phyloP scores from a whole-genome alignment of 2,888 invertebrate genomes.

The Leptinotarsa peninsularis region DNA sequence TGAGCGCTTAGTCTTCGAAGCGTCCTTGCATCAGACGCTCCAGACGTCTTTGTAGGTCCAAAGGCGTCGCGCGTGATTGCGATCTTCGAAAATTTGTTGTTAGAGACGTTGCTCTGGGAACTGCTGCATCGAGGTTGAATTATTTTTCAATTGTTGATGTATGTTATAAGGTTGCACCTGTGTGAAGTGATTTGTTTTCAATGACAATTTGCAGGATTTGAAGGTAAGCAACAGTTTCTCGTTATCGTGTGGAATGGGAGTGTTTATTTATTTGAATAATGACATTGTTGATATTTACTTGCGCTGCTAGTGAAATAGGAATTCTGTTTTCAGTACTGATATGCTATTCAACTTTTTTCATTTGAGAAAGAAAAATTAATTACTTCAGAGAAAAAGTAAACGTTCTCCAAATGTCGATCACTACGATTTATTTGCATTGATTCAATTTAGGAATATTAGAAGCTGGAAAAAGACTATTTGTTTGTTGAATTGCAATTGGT shows the following conservation, averaged over 20 bases:
- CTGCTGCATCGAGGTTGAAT: slow-evolving; percentile 8
- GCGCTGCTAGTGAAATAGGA: not conserved
- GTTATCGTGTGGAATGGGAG: slow-evolving; percentile 34
- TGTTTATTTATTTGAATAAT: slow-evolving; percentile 41
- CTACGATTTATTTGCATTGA: too few relatives aligned
- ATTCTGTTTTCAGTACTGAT: not conserved
- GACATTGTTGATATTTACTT: slow-evolving; percentile 29
- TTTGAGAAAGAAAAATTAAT: too few relatives aligned
- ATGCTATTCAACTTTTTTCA: not conserved
- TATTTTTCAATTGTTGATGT: slow-evolving; percentile 18
- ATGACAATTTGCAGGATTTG: slow-evolving; percentile 32
- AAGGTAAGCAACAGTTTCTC: slow-evolving; percentile 45
- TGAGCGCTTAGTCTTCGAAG: slow-evolving; percentile 40
- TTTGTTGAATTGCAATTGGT: too few relatives aligned
- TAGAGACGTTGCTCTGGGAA: slow-evolving; percentile 27
- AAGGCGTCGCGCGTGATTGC: slow-evolving; percentile 37
- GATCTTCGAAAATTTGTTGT: slow-evolving; percentile 16
- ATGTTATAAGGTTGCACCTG: slow-evolving; percentile 22
- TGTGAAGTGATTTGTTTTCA: slow-evolving; percentile 31
- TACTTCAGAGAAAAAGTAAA: too few relatives aligned
- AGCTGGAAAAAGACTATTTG: too few relatives aligned
- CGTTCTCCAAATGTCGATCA: too few relatives aligned
- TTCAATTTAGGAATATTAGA: too few relatives aligned
- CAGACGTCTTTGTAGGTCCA: slow-evolving; percentile 29
- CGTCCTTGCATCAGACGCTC: slow-evolving; percentile 38